Conservation (phyloP, 2,888 invertebrate genomes). For the Lymantria dispar region DNA sequence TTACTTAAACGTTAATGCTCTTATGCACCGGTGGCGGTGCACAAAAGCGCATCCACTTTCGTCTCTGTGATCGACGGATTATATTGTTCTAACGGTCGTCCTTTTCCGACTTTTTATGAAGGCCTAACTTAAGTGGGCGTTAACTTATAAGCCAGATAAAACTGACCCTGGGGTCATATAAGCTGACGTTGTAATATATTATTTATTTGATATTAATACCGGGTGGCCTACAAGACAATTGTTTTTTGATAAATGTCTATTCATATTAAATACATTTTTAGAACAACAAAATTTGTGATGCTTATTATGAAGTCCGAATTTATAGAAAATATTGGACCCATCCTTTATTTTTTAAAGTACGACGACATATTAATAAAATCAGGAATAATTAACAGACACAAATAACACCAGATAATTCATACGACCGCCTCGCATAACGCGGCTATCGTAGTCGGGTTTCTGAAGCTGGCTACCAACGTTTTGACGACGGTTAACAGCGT, state of each 20-base stretch:
- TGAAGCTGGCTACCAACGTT: no score
- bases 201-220: constrained; percentile 3
- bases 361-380: no score
- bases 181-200: constrained; percentile 7
- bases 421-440: no score
- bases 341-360: no score
- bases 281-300: no score
- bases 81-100: constrained; percentile 54
- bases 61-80: constrained; percentile 4
- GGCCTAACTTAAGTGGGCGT: constrained; percentile 34
- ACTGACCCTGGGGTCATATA: constrained; percentile 20
- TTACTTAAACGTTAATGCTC: constrained; percentile 66
- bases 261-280: not conserved
- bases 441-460: no score
- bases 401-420: no score
- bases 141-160: constrained; percentile 31
- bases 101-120: constrained; percentile 47
- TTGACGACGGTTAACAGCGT: no score
- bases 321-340: no score
- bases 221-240: constrained; percentile 1
- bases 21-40: constrained; percentile 39
- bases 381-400: no score
- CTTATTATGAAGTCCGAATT: no score
- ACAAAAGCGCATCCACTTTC: constrained; percentile 35
- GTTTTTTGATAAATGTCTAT: not conserved